Evolutionary conservation across 2,797 vertebrate species (phyloP), one percentile per base, ranked within the genome.

Genomic region (Columba guinea): DNA sequence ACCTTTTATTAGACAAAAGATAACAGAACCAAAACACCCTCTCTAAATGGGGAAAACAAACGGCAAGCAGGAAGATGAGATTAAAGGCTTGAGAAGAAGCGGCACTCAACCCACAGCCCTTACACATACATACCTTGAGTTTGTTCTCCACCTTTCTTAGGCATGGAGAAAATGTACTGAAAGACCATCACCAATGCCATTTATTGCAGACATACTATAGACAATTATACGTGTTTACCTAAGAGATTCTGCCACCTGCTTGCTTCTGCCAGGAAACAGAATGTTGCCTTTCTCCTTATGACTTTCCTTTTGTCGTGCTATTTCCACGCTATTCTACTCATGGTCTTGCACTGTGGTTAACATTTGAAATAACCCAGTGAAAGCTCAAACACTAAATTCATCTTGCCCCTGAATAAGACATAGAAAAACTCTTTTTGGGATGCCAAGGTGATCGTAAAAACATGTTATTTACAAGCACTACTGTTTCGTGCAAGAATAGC

Each of bases 351-450:
- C 83, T 63, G 39, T 69, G 90, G 71, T 58, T 75, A 94, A 92
- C 75, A 82, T 87, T 87, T 92, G 53, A 37, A 94, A 88, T 49
- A 39, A 87, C 68, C 60, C 60, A 74, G 37, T 30, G 22, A 44
- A 89, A 87, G 19, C 55, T 87, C 81, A 64, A 91, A 71, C 23
- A 85, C 35, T 93, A 92, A 92, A 93, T 81, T 52, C 22, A 68
- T 74, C 53, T 60, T 76, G 73, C 39, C 70, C 70, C 41, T 56
- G 68, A 94, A 82, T 13, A 27, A 89, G 37, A 81, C 30, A 68
- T 26, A 86, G 32, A 78, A 90, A 53, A 88, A 41, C 34, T 76
- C 81, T 53, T 73, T 90, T 52, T 71, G 67, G 63, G 37, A 79
- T 62, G 87, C 34, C 37, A 94, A 83, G 27, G 5, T 77, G 37